A percentile compares a stretch with the other conserved stretches of the same genome.
Conservation (phyloP, 2,113 vertebrate species). For the Strix uralensis region DNA sequence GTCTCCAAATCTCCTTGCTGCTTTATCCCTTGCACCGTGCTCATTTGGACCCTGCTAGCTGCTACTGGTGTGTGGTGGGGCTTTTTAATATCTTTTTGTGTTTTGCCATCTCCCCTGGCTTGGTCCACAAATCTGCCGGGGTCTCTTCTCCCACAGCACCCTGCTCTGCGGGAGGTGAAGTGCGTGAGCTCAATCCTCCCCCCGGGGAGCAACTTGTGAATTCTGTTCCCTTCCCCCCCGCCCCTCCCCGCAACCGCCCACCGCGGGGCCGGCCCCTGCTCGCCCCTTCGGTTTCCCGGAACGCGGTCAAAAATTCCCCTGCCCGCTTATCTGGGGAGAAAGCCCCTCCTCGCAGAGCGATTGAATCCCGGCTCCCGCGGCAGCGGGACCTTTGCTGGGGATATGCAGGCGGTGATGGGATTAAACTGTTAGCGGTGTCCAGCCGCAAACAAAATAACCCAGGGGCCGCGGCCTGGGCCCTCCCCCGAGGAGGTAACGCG, state of each 20-base stretch:
- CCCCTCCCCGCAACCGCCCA: too few relatives aligned
- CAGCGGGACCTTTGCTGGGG: conserved; percentile 6
- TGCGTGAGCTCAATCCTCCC: background rate
- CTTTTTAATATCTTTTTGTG: background rate
- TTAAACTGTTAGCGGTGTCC: conserved; percentile 35
- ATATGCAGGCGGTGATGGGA: conserved; percentile 63
- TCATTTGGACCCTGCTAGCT: background rate
- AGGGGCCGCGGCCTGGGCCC: background rate
- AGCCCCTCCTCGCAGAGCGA: background rate
- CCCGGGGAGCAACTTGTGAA: background rate
- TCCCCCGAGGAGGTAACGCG: background rate
- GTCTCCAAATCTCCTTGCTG: rapidly evolving
- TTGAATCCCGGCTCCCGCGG: background rate
- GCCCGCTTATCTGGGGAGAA: background rate
- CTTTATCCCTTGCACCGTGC: background rate
- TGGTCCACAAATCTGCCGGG: too few relatives aligned
- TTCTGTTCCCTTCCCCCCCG: background rate
- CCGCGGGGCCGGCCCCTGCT: background rate
- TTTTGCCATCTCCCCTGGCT: too few relatives aligned
- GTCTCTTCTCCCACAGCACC: too few relatives aligned
- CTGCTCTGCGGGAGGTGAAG: too few relatives aligned
- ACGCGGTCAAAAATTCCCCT: background rate
- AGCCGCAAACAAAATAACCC: background rate
- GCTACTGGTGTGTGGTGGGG: rapidly evolving
- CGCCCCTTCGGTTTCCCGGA: background rate